phyloP scores from a whole-genome alignment of 2,797 vertebrate species.

The Menidia menidia region DNA sequence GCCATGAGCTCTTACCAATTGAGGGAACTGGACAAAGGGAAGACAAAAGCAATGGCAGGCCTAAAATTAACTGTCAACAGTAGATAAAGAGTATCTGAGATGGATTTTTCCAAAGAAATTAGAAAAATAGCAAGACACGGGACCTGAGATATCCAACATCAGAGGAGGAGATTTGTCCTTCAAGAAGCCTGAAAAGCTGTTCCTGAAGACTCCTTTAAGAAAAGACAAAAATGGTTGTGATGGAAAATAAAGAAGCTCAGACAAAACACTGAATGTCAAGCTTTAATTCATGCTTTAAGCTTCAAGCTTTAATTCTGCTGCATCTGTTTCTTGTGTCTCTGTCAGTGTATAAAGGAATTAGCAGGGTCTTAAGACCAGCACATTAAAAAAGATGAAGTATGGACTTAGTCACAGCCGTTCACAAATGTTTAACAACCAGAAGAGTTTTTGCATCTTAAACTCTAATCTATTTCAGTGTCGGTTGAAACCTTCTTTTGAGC shows the following conservation, averaged over 20 bases:
- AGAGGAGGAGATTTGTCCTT: not conserved
- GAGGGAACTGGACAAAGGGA: not conserved
- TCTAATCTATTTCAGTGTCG: no score
- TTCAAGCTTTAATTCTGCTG: not conserved
- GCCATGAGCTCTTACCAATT: not conserved
- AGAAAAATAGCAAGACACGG: not conserved
- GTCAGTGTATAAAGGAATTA: not conserved
- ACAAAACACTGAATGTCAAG: no score
- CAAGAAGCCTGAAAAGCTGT: not conserved
- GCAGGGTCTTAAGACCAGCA: not conserved
- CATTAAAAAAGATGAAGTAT: not conserved
- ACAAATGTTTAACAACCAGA: not conserved
- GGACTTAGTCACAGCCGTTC: not conserved
- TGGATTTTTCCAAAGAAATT: no score
- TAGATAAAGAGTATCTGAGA: not conserved
- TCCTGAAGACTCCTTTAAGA: not conserved
- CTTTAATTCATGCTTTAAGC: no score
- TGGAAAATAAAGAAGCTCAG: no score
- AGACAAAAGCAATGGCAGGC: not conserved
- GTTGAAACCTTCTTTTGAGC: no score
- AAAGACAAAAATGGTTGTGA: not conserved
- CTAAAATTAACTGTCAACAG: not conserved
- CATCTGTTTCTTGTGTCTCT: not conserved
- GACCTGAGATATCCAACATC: not conserved
- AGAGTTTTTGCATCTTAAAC: not conserved